Conservation (phyloP, 2,113 vertebrate genomes). For the Penelope pileata region DNA sequence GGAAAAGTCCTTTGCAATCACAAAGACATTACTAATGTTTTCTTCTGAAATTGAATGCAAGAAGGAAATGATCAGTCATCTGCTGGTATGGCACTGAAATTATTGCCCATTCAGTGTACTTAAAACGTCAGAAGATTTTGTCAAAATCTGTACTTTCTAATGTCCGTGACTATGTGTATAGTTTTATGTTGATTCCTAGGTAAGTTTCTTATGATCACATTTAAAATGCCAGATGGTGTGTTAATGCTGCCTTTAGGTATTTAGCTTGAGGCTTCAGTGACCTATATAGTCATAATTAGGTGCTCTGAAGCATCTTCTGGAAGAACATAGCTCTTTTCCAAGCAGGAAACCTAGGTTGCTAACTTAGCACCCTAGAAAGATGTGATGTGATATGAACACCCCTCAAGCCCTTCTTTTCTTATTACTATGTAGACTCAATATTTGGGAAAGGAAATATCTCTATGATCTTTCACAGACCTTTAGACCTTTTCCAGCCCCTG, state of each 20-base stretch:
- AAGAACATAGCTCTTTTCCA: not conserved
- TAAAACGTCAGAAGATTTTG: not conserved
- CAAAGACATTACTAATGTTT: not conserved
- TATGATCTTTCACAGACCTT: not conserved
- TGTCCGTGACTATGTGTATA: not conserved
- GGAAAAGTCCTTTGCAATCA: not conserved
- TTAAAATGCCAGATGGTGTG: not conserved
- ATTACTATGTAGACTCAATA: not conserved
- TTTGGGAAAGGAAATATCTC: not conserved
- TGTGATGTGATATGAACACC: not conserved
- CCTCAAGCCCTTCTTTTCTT: not conserved
- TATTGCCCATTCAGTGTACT: not conserved
- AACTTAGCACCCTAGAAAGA: not conserved
- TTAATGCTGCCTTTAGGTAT: not conserved
- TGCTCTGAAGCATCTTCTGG: not conserved
- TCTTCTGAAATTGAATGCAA: not conserved
- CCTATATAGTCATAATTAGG: not conserved
- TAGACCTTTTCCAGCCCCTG: not conserved
- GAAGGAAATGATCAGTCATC: not conserved
- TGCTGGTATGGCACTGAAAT: not conserved
- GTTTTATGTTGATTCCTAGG: not conserved
- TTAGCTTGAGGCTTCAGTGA: not conserved
- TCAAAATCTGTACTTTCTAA: not conserved
- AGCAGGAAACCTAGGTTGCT: not conserved
- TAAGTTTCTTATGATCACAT: not conserved